Evolutionary conservation across 2,888 invertebrate species (phyloP), one percentile per base, ranked within the genome.

Genomic region (Polyommatus icarus): DNA sequence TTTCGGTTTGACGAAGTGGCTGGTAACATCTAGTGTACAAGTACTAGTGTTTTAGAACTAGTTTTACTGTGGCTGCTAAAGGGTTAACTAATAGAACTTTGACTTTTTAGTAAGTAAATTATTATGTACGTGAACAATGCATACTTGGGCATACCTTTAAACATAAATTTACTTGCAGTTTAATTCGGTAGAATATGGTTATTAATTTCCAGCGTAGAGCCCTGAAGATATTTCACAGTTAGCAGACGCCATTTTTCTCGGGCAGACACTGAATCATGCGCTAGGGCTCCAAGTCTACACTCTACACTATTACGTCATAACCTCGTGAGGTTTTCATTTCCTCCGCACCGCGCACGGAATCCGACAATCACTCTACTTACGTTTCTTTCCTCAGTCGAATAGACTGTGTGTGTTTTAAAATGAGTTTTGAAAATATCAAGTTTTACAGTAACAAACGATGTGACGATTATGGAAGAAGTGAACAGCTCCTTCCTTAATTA

Each of bases 301-400:
- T 29, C 67, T 67, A 67, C 18, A 32, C 67, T 67, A 67, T 67
- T 67, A 67, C 32, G 15, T 67, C 67, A 67, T 67, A 67, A 67
- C 67, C 67, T 67, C 67, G 29, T 67, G 67, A 67, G 67, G 67
- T 67, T 67, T 67, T 67, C 67, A 67, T 67, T 67, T 67, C 67
- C 67, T 67, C 29, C 18, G 67, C 29, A 29, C 20, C 29, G 67
- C 32, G 29, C 67, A 67, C 67, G 67, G 67, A 67, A 67, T 67
- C 67, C 67, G 29, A 67, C 67, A 67, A 67, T 67, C 67, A 67
- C 67, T 67, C 67, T 67, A 67, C 67, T 67, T 67, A 67, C 15
- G 32, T 7, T 32, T 67, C 67, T 67, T 67, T 67, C 67, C 67
- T 67, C 29, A 32, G 29, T 12, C 67, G 6, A 67, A 67, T 67